phyloP scores from a whole-genome alignment of 2,113 vertebrate species.

The Phalacrocorax pelagicus region DNA sequence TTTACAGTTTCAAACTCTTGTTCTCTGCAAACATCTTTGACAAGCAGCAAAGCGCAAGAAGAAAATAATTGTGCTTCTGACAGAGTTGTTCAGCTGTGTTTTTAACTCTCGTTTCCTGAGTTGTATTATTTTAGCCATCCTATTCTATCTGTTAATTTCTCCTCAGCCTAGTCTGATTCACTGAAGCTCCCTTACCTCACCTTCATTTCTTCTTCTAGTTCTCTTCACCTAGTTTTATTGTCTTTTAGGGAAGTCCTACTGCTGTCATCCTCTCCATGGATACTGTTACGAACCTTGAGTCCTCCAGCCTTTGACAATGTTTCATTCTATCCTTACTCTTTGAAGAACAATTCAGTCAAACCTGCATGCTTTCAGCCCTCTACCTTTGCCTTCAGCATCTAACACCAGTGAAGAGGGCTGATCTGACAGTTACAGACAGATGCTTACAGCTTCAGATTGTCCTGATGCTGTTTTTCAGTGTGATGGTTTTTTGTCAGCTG shows the following conservation, averaged over 20 bases:
- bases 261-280: background rate
- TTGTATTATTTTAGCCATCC: background rate
- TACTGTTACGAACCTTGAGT: background rate
- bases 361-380: background rate
- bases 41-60: background rate
- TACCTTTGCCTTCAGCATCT: background rate
- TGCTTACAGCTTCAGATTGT: background rate
- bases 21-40: background rate
- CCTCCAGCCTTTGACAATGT: background rate
- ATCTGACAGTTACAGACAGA: background rate
- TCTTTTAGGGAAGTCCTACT: background rate
- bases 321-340: background rate
- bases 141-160: background rate
- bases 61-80: background rate
- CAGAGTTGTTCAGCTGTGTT: background rate
- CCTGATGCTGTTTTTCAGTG: background rate
- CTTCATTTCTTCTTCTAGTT: background rate
- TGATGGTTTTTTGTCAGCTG: background rate
- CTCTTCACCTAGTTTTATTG: background rate
- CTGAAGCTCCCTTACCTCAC: background rate
- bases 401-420: background rate
- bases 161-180: background rate
- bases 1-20: background rate
- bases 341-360: background rate
- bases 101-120: background rate